Evolutionary conservation across 2,797 vertebrate genomes (phyloP).

Genomic region (Vultur gryphus): DNA sequence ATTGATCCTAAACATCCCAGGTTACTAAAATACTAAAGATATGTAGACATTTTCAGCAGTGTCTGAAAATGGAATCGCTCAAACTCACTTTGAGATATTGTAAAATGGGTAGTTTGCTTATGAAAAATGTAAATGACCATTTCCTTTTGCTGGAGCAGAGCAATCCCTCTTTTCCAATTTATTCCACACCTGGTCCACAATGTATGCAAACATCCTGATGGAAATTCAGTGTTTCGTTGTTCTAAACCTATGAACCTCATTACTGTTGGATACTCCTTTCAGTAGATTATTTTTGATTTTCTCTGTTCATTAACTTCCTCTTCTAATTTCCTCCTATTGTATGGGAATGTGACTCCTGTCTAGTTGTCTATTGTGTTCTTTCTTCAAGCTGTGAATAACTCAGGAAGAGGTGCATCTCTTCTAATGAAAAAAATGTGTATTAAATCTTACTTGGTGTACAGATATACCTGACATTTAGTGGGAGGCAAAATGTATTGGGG

Average conservation of each 20-base stretch:
- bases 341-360: not conserved
- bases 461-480: not conserved
- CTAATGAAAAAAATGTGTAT: not conserved
- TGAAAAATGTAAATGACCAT: not conserved
- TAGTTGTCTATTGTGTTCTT: not conserved
- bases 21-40: not conserved
- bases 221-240: not conserved
- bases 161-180: not conserved
- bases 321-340: not conserved
- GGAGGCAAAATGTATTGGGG: not conserved
- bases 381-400: not conserved
- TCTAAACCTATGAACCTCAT: not conserved
- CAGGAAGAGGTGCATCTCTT: not conserved
- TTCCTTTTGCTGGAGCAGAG: not conserved
- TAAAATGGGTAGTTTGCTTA: not conserved
- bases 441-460: not conserved
- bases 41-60: not conserved
- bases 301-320: not conserved
- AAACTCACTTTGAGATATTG: not conserved
- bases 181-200: not conserved
- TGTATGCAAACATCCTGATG: not conserved
- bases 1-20: not conserved
- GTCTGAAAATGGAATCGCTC: not conserved
- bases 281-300: not conserved
- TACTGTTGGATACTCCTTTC: not conserved